Percentiles rank a stretch among this genome's conserved stretches.
These are phyloP conservation scores for Lutjanus campechanus DNA, from an alignment of 2,797 vertebrate genomes.

Conservation along the genomic window DNA sequence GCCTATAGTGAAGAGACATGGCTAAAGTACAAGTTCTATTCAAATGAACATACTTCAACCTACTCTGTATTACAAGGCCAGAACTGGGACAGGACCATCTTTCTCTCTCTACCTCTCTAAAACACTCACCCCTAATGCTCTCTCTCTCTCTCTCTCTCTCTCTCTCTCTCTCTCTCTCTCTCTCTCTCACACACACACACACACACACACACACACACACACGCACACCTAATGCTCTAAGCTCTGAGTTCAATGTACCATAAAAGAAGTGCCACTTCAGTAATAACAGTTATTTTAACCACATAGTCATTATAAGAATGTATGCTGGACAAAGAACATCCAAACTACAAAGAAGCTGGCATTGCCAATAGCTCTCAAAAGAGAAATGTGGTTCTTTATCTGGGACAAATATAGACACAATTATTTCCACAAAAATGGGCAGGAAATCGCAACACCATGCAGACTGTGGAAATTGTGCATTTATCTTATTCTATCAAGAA, in stretches of 20 bases:
- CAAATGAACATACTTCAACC: conserved; percentile 67
- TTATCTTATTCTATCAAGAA: conserved; percentile 67
- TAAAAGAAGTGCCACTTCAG: conserved; percentile 72
- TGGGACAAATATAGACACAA: conserved; percentile 68
- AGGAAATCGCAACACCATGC: conserved; percentile 54
- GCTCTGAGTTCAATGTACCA: conserved; percentile 73
- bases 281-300: conserved; percentile 76
- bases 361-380: conserved; percentile 61
- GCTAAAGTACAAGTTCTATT: conserved; percentile 55
- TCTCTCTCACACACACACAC: not conserved
- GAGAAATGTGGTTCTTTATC: conserved; percentile 61
- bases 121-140: conserved; percentile 57
- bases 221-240: conserved; percentile 65
- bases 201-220: conserved; percentile 42
- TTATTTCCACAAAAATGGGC: conserved; percentile 60
- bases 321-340: conserved; percentile 68
- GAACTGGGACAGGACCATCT: conserved; percentile 71
- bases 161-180: no score
- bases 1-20: conserved; percentile 43
- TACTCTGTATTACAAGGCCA: conserved; percentile 59
- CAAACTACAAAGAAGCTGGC: conserved; percentile 65
- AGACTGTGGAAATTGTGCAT: conserved; percentile 51
- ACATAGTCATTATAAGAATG: conserved; percentile 67
- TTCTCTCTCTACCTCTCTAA: conserved; percentile 38
- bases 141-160: conserved; percentile 19